Evolutionary conservation across 2,888 invertebrate genomes (phyloP), one percentile per base, ranked within the genome.

Genomic region (Ditula angustiorana): DNA sequence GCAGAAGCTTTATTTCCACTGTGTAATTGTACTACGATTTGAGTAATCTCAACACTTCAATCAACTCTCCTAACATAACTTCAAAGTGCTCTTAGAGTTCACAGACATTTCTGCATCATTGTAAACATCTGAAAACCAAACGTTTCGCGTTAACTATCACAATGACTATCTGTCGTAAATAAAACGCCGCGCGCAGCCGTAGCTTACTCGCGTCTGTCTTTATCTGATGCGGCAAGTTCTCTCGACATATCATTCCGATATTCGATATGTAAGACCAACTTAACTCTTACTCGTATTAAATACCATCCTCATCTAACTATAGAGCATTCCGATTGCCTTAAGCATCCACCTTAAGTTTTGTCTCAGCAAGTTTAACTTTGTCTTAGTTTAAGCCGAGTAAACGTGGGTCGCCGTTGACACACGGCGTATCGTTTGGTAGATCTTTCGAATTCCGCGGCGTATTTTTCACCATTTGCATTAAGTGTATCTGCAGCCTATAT

Each of bases 401-500:
- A 70, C 67, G 67, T 60, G 46, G 56, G 55, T 21, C 59, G 24
- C 33, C 67, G 70, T 70, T 73, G 73, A 76, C 75, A 72, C 71
- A 67, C 46, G 21, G 62, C 69, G 67, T 76, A 74, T 77, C 76
- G 58, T 66, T 55, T 33, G 67, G 53, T 47, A 69, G 71, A 81
- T 79, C 77, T 78, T 58, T 66, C 58, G 74, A 69, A 79, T 75
- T 71, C 74, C 74, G 67, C 61, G 64, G 75, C 69, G 75, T 80
- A 76, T 81, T 82, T 83, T 82, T 81, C 78, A 77, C 74, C 78
- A 85, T 85, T 83, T 83, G 78, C 82, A 81, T 85, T 76, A 70
- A 69, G 68, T 72, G 69, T 74, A 74, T 75, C 69, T 44, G n/a
- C 44, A 33, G 56, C 10, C 24, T 47, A 58, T 58, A 47, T 58